Percentiles rank a stretch among this genome's conserved stretches.
Evolutionary conservation across 2,888 invertebrate genomes (phyloP).

Genomic region (Beris chalybata): DNA sequence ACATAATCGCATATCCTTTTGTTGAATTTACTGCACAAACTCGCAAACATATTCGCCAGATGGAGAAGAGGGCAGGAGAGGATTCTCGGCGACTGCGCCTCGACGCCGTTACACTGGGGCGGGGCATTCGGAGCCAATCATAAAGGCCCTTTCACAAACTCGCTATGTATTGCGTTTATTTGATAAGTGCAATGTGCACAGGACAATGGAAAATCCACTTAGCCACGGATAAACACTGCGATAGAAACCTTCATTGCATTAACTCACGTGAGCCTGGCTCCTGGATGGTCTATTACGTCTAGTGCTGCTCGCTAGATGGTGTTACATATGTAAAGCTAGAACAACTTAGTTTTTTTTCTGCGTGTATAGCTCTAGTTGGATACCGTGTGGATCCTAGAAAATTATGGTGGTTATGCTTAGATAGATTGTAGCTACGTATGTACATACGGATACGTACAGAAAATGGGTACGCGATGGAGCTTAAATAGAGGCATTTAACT

Average conservation of each 20-base stretch:
- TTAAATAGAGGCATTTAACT: slow-evolving; percentile 30
- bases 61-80: slow-evolving; percentile 5
- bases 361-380: slow-evolving; percentile 9
- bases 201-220: slow-evolving; percentile 42
- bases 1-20: slow-evolving; percentile 36
- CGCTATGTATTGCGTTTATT: slow-evolving; percentile 38
- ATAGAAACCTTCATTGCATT: slow-evolving; percentile 31
- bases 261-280: slow-evolving; percentile 29
- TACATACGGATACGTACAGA: not conserved
- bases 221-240: slow-evolving; percentile 33
- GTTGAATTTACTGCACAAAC: slow-evolving; percentile 35
- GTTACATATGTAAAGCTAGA: not conserved
- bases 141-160: slow-evolving; percentile 41
- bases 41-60: slow-evolving; percentile 33
- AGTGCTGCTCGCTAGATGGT: not conserved
- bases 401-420: slow-evolving; percentile 21
- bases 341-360: not conserved
- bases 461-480: slow-evolving; percentile 6
- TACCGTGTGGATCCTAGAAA: slow-evolving; percentile 19
- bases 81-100: slow-evolving; percentile 53
- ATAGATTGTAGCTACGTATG: slow-evolving; percentile 2
- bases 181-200: slow-evolving; percentile 37
- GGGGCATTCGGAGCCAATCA: slow-evolving; percentile 45
- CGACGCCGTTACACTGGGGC: slow-evolving; percentile 45
- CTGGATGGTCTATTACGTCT: not conserved